These are phyloP conservation scores for Ganaspis brasiliensis DNA, from an alignment of 2,888 invertebrate genomes.

Conservation along the genomic window DNA sequence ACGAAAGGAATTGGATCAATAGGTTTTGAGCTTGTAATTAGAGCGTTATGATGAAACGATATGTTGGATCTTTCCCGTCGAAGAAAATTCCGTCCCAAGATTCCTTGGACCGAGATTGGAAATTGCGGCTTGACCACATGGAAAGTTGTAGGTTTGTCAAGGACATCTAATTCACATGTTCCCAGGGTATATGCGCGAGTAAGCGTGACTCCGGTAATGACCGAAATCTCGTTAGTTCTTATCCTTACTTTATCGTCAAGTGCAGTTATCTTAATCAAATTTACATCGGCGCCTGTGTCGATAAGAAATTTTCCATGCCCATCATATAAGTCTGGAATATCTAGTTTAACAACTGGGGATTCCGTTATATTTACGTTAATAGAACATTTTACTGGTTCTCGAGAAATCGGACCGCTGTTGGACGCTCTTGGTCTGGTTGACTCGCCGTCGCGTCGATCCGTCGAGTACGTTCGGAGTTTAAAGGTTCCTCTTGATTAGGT, in stretches of 20 bases:
- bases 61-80: slow-evolving; percentile 3
- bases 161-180: slow-evolving; percentile 40
- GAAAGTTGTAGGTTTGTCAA: slow-evolving; percentile 43
- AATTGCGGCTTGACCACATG: slow-evolving; percentile 45
- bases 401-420: slow-evolving; percentile 44
- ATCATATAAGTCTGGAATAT: slow-evolving; percentile 44
- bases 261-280: neutral
- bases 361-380: neutral
- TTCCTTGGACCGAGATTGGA: slow-evolving; percentile 6
- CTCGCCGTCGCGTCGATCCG: slow-evolving; percentile 50
- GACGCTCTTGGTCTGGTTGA: slow-evolving; percentile 37
- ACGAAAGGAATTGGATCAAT: slow-evolving; percentile 10
- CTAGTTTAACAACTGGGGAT: slow-evolving; percentile 44
- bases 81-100: slow-evolving; percentile 31
- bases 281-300: neutral
- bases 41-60: slow-evolving; percentile 40
- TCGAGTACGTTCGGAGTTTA: slow-evolving; percentile 38
- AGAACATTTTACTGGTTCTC: neutral
- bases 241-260: neutral
- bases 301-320: slow-evolving; percentile 5
- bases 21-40: neutral
- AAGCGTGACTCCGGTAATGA: slow-evolving; percentile 4
- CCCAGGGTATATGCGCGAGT: slow-evolving; percentile 44
- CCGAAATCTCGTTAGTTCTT: neutral
- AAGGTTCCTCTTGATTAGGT: neutral